Evolutionary conservation across 2,113 vertebrate species (phyloP).

Genomic region (Nanorana parkeri): DNA sequence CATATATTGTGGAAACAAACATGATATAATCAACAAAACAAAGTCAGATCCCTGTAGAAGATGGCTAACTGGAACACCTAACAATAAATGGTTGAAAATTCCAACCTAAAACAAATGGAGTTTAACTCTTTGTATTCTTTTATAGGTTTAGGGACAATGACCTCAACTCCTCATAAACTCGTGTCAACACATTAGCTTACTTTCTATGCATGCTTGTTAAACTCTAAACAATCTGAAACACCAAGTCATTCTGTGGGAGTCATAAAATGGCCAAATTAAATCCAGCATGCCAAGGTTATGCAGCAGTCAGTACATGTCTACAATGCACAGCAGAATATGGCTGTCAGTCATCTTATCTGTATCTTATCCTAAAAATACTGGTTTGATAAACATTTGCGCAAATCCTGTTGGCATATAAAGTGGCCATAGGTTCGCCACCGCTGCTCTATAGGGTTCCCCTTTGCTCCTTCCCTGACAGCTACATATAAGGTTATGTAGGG

Average conservation of each 20-base stretch:
- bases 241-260: slow-evolving; percentile 1
- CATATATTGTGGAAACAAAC: no score
- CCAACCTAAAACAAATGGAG: neutral
- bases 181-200: slow-evolving; percentile 25
- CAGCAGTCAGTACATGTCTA: neutral
- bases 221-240: slow-evolving; percentile 13
- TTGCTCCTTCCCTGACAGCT: no score
- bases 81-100: neutral
- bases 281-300: slow-evolving; percentile 12
- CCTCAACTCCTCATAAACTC: slow-evolving; percentile 7
- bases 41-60: no score
- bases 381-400: no score
- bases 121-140: neutral
- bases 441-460: no score
- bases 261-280: slow-evolving; percentile 1
- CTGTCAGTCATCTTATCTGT: no score
- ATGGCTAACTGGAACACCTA: neutral
- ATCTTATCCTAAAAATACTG: no score
- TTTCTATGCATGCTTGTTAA: slow-evolving; percentile 24
- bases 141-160: neutral
- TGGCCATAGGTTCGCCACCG: no score
- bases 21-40: no score
- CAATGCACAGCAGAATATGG: neutral
- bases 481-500: no score
- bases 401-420: no score